Base-by-base conservation (phyloP, 2,888 invertebrate genomes). In the Melieria omissa region DNA sequence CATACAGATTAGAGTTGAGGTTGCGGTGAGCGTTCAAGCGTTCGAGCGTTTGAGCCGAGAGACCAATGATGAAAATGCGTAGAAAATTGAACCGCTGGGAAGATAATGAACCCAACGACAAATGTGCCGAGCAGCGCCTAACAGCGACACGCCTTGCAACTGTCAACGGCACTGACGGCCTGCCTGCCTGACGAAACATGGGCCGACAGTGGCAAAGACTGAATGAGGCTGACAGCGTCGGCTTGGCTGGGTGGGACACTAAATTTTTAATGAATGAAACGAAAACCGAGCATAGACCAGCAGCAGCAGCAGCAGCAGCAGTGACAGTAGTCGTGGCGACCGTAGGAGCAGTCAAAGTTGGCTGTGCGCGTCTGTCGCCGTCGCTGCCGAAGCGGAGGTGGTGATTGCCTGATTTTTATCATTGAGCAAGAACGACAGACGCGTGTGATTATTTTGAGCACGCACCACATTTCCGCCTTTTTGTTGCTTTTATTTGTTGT, bases 401-500 rank as follows among this genome's bases (percentile, higher is more conserved):
- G 61, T 71, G 73, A 70, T 52, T 67, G 42, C 8, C n/a, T 69
- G 73, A 63, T 69, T 65, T 49, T 71, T 54, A 68, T 68, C 64
- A 46, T 41, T 9, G 45, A 60, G 61, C 65, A 52, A 42, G 55
- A 65, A 55, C 64, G 29, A 29, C 29, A 29, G 29, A 29, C 29
- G 29, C 60, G 69, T 74, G 77, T 77, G 79, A 76, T 78, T 79
- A 77, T 79, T 79, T 77, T 76, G 75, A 76, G 78, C 79, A 79
- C 79, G 79, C 77, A 78, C 76, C 74, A 76, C 76, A 77, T 79
- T 79, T 79, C 79, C 78, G 79, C 75, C 76, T 71, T 66, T 66
- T 66, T 47, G 45, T 55, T 65, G 45, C 52, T 60, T 52, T 44
- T 45, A 54, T 42, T 72, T 49, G 61, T 45, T 29, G 45, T 16